Percentiles rank a stretch among this genome's conserved stretches.
These are phyloP conservation scores for Dipodomys ordii DNA, from an alignment of 2,113 vertebrate species.

Conservation along the genomic window DNA sequence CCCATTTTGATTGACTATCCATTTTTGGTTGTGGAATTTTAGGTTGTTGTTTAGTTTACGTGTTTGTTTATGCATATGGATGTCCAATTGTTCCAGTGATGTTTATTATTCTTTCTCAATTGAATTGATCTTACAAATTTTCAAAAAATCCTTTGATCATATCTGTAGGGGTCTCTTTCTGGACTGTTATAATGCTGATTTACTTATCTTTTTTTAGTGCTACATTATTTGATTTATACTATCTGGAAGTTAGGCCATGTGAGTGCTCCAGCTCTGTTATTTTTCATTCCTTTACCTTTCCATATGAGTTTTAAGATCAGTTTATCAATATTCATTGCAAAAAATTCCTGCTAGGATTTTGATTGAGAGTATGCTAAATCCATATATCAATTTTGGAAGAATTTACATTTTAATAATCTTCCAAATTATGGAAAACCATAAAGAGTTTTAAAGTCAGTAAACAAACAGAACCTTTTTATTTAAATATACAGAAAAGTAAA, in stretches of 20 bases:
- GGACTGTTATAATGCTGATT: background rate
- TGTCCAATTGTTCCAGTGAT: background rate
- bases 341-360: slow-evolving; percentile 18
- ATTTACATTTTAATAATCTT: background rate
- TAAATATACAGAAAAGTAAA: background rate
- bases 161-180: background rate
- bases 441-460: slow-evolving; percentile 35
- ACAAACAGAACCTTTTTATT: background rate
- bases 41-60: background rate
- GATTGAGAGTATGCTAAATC: background rate
- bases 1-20: background rate
- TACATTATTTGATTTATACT: background rate
- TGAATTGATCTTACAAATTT: too few species aligned
- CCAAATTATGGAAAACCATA: background rate
- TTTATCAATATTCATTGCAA: slow-evolving; percentile 4
- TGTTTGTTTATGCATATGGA: background rate
- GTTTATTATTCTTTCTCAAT: background rate
- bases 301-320: background rate
- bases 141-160: too few species aligned
- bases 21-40: background rate
- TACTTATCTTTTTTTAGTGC: background rate
- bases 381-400: too few species aligned
- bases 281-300: too few species aligned
- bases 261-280: background rate
- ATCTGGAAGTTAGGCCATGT: background rate